phyloP scores from a whole-genome alignment of 2,113 vertebrate species.

The Hippotragus niger region DNA sequence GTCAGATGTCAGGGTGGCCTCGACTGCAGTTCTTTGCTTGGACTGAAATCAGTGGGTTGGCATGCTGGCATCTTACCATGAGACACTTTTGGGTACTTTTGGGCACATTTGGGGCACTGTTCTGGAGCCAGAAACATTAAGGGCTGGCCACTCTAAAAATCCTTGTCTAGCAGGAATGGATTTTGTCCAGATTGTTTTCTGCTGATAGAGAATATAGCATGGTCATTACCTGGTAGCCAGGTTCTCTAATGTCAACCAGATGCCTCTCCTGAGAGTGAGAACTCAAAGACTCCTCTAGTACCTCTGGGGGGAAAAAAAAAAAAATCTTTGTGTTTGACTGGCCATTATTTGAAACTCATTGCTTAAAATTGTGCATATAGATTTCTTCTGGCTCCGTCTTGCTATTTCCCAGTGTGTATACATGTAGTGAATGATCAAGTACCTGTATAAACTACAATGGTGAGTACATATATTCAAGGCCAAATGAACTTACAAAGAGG shows the following conservation, averaged over 20 bases:
- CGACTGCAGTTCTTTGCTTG: background rate
- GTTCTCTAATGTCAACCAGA: background rate
- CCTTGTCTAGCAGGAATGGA: background rate
- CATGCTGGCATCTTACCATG: background rate
- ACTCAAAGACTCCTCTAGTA: background rate
- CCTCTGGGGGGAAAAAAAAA: background rate
- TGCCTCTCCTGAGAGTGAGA: background rate
- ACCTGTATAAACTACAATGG: background rate
- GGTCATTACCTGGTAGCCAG: background rate
- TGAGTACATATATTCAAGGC: background rate
- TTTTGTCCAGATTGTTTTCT: background rate
- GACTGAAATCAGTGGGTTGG: background rate
- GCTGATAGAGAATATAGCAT: background rate
- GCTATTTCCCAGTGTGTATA: background rate
- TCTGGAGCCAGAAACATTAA: background rate
- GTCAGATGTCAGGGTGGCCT: background rate
- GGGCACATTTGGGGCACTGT: background rate
- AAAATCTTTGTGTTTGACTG: background rate
- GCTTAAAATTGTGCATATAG: background rate
- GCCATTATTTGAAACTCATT: background rate
- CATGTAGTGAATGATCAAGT: slow-evolving; percentile 15
- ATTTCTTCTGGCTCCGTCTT: background rate
- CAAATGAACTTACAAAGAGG: background rate
- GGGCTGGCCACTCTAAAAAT: background rate
- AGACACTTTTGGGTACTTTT: background rate